These are phyloP conservation scores for Oxyteleia sp. DNA, from an alignment of 2,888 invertebrate genomes.

Conservation along the genomic window DNA sequence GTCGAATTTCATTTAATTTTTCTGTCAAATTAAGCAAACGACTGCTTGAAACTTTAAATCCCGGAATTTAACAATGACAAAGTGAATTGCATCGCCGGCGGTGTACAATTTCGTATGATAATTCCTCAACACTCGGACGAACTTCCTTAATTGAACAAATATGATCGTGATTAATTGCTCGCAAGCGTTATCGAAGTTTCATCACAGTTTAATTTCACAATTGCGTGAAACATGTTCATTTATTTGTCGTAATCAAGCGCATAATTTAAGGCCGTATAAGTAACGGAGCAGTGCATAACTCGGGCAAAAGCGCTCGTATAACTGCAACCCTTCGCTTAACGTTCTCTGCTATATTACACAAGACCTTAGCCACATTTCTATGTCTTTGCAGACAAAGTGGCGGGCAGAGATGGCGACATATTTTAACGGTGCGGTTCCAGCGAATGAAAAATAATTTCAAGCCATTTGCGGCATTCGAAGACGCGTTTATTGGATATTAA, in stretches of 20 bases:
- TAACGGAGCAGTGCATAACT: constrained; percentile 50
- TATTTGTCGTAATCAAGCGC: constrained; percentile 58
- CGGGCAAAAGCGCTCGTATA: constrained; percentile 48
- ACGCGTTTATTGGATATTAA: background rate
- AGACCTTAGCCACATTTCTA: constrained; percentile 53
- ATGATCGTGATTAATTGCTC: constrained; percentile 49
- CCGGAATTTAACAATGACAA: background rate
- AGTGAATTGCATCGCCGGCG: background rate
- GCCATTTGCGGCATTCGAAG: background rate
- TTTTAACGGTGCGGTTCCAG: constrained; percentile 7
- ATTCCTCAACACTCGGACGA: constrained; percentile 6
- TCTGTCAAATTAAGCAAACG: background rate
- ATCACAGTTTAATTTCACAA: constrained; percentile 52
- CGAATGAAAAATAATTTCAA: constrained; percentile 1
- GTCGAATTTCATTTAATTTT: no score
- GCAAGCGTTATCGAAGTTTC: constrained; percentile 53
- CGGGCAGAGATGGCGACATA: constrained; percentile 14
- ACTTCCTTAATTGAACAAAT: constrained; percentile 49
- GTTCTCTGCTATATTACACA: constrained; percentile 50
- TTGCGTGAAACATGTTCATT: constrained; percentile 52
- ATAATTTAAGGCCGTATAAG: constrained; percentile 52
- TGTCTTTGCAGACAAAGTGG: constrained; percentile 32
- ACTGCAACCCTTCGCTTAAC: constrained; percentile 57
- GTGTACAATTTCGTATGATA: constrained; percentile 26
- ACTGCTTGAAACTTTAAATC: background rate